Evolutionary conservation across 2,113 vertebrate genomes (phyloP), one percentile per base, ranked within the genome.

Genomic region (Corythornis vintsioides): DNA sequence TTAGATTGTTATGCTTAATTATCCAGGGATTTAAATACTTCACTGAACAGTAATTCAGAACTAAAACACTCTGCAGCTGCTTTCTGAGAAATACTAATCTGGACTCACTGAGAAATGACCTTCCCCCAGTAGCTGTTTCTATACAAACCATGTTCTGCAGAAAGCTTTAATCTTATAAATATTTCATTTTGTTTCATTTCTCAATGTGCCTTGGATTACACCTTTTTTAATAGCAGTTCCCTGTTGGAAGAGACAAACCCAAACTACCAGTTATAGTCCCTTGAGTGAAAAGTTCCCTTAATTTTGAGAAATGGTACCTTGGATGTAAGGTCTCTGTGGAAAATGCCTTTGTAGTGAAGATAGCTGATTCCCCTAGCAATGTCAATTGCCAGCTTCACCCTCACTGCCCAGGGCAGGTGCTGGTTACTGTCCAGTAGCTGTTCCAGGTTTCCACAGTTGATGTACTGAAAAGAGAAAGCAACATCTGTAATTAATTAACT

Each of bases 291-390:
- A 60, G 29, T 52, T 77, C 50, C 17, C 50, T 86, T 47, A 8
- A 57, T 59, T 78, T 82, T 84, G 63, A 53, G 43, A 43, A 77
- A 56, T 0, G 2, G 53, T 97, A 99, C 99, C 99, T 99, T 99
- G 74, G 99, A 99, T 89, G 99, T 99, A 96, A 99, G 99, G 96
- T 99, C 99, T 80, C 99, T 97, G 97, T 99, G 99, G 97, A 99
- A 99, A 97, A 99, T 98, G 96, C 99, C 99, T 97, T 99, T 99
- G 50, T 98, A 98, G 97, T 99, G 99, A 95, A 99, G 98, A 90
- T 99, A 99, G 88, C 98, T 96, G 95, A 99, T 96, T 64, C 99
- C 99, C 88, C 98, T 96, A 66, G 99, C 98, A 48, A 99, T 98
- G 55, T 99, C 99, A 76, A 96, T 97, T 5, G 98, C 98, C 96